phyloP scores from a whole-genome alignment of 1,140 invertebrate species.

The Piezodorus guildinii region DNA sequence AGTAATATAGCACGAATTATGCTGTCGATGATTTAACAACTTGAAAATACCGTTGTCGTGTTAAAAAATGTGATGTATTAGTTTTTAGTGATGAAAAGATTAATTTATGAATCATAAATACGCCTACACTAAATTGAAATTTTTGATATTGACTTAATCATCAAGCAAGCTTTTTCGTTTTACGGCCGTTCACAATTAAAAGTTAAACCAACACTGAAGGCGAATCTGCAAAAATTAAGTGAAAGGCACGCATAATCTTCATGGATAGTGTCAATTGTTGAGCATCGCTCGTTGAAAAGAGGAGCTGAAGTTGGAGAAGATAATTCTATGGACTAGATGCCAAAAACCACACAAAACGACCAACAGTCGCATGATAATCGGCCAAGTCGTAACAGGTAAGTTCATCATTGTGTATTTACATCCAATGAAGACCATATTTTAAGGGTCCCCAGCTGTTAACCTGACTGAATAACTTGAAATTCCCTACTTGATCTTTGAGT shows the following conservation, averaged over 20 bases:
- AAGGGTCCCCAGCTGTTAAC: too few species aligned
- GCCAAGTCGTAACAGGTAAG: slow-evolving; percentile 16
- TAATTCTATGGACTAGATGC: slow-evolving; percentile 13
- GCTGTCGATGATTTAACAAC: too few species aligned
- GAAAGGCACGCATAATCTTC: slow-evolving; percentile 84
- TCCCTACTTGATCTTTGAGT: too few species aligned
- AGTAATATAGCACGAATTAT: too few species aligned
- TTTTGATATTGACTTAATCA: too few species aligned
- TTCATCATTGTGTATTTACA: not conserved
- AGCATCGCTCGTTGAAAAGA: slow-evolving; percentile 76
- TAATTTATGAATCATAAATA: too few species aligned
- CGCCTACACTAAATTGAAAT: too few species aligned
- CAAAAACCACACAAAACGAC: slow-evolving; percentile 7
- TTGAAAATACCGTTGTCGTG: too few species aligned
- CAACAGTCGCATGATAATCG: slow-evolving; percentile 20
- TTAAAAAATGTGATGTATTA: too few species aligned
- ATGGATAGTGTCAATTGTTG: slow-evolving; percentile 83
- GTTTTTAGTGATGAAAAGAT: too few species aligned
- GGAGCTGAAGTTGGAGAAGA: slow-evolving; percentile 29
- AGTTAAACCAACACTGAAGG: slow-evolving; percentile 79
- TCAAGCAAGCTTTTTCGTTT: slow-evolving; percentile 14
- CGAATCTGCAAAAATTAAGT: slow-evolving; percentile 83
- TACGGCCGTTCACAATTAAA: slow-evolving; percentile 70
- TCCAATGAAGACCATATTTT: not conserved
- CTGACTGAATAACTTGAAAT: too few species aligned